Conservation (phyloP, 2,797 vertebrate genomes). For the Antrozous pallidus region DNA sequence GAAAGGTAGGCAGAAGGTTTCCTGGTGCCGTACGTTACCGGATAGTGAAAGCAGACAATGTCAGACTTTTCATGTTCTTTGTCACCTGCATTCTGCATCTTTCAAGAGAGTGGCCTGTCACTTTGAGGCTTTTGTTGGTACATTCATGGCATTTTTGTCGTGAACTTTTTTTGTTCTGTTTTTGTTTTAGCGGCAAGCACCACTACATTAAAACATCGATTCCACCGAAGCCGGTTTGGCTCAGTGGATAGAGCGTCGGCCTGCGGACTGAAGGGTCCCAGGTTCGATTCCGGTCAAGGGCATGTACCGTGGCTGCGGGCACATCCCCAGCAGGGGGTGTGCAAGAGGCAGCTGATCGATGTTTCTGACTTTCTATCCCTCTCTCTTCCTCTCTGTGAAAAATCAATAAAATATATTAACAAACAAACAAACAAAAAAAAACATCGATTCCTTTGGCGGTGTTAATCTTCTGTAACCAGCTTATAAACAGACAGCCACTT, state of each 20-base stretch:
- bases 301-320: too few relatives aligned
- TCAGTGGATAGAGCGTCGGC: too few relatives aligned
- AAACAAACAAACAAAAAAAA: too few relatives aligned
- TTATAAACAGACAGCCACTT: conserved; percentile 75
- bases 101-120: conserved; percentile 61
- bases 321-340: too few relatives aligned
- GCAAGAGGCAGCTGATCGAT: too few relatives aligned
- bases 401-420: too few relatives aligned
- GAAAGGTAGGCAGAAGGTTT: conserved; percentile 31
- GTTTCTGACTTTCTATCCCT: too few relatives aligned
- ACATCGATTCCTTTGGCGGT: conserved; percentile 77
- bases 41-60: conserved; percentile 54
- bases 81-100: conserved; percentile 53
- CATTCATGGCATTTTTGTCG: conserved; percentile 13
- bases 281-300: too few relatives aligned
- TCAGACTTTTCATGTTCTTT: conserved; percentile 63
- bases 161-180: conserved; percentile 22
- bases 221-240: too few relatives aligned
- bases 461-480: conserved; percentile 68
- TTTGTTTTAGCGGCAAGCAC: conserved; percentile 54
- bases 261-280: too few relatives aligned
- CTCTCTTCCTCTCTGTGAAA: too few relatives aligned
- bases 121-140: conserved; percentile 66
- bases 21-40: conserved; percentile 50
- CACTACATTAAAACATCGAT: conserved; percentile 28